Evolutionary conservation across 2,113 vertebrate genomes (phyloP), one percentile per base, ranked within the genome.

Genomic region (Apodemus speciosus): DNA sequence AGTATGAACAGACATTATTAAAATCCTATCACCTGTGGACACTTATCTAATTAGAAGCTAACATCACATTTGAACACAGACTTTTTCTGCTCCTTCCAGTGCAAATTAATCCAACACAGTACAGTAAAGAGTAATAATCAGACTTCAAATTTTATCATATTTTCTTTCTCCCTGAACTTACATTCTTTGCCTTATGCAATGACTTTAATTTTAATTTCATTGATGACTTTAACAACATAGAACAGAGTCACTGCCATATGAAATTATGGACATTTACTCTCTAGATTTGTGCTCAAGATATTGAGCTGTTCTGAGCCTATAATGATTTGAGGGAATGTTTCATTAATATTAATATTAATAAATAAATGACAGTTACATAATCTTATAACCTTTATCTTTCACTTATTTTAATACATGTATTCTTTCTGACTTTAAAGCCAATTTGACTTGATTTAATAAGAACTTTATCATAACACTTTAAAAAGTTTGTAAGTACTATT

Each of bases 391-490:
- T 68, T 91, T 75, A 81, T 60, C 75, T 95, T 94, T 68, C 95
- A 40, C 51, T 91, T 91, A 73, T 85, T 91, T 95, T 90, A 91
- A 73, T 89, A 66, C 73, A 80, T 60, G 9, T 66, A 80, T 53
- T 58, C 58, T 89, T 89, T 43, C 16, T 94, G 71, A 88, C 21
- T 85, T 94, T n/a, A 92, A 95, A 92, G 95, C 85, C 81, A 93
- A 90, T 95, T 91, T 93, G 21, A 93, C 92, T 94, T 94, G 40
- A 93, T 92, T 96, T 89, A 90, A 88, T 38, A 89, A 86, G 40
- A 93, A 88, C 15, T 3, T 62, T 93, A 35, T 71, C 49, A 91
- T 46, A 69, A 89, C 1, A 90, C 83, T 97, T 94, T 72, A 51
- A 88, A 94, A 27, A 71, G 9, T 85, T 79, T 88, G 2, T 60